Evolutionary conservation across 2,888 invertebrate genomes (phyloP).

Genomic region (Drosophila percnosoma): DNA sequence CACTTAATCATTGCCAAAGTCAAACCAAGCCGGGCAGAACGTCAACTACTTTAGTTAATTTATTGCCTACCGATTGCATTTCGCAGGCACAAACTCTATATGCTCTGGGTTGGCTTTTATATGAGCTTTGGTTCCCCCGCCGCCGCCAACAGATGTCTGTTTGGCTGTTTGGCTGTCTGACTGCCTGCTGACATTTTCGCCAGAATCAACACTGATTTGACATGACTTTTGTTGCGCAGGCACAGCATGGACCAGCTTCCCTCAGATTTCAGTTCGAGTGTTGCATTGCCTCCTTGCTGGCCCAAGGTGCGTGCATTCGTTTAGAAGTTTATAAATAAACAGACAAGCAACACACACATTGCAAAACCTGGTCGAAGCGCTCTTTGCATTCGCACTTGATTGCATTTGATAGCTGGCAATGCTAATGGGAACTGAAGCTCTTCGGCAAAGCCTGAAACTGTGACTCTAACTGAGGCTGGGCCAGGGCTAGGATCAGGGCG

Average conservation of each 20-base stretch:
- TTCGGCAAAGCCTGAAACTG: slow-evolving; percentile 33
- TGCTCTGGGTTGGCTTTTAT: slow-evolving; percentile 28
- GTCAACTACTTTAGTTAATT: slow-evolving; percentile 76
- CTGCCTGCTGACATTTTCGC: slow-evolving; percentile 78
- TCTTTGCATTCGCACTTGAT: slow-evolving; percentile 73
- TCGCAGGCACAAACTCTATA: slow-evolving; percentile 12
- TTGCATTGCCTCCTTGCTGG: slow-evolving; percentile 8
- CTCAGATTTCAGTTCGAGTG: slow-evolving; percentile 12
- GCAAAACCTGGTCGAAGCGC: slow-evolving; percentile 46
- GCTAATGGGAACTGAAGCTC: slow-evolving; percentile 61
- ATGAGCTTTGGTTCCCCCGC: slow-evolving; percentile 31
- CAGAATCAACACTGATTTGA: slow-evolving; percentile 80
- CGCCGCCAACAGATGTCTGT: slow-evolving; percentile 16
- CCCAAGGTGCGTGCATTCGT: slow-evolving; percentile 77
- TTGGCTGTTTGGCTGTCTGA: slow-evolving; percentile 35
- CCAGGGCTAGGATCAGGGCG: not conserved
- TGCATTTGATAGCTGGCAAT: slow-evolving; percentile 75
- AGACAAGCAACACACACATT: slow-evolving; percentile 17
- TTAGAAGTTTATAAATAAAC: slow-evolving; percentile 80
- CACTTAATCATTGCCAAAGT: slow-evolving; percentile 75
- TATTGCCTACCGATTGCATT: slow-evolving; percentile 77
- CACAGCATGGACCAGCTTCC: slow-evolving; percentile 65
- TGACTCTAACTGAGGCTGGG: slow-evolving; percentile 28
- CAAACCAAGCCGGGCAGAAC: slow-evolving; percentile 62
- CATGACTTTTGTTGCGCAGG: slow-evolving; percentile 74